Evolutionary conservation across 2,797 vertebrate species (phyloP).

Genomic region (Toxotes lorentzi): DNA sequence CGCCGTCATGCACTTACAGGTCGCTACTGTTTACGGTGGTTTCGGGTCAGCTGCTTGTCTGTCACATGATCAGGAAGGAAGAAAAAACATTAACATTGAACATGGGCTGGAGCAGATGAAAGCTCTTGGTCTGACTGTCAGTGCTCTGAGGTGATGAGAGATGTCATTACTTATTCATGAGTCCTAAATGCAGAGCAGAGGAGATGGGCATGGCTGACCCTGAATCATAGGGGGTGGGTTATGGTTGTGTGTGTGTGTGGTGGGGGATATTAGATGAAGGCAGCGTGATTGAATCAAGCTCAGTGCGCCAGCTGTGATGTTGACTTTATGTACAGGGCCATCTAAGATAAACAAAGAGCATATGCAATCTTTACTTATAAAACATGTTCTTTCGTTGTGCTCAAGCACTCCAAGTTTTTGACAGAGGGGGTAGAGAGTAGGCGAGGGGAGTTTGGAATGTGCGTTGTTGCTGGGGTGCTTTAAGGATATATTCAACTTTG

Average conservation of each 20-base stretch:
- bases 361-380: constrained; percentile 37
- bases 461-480: neutral
- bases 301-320: constrained; percentile 54
- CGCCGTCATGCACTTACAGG: constrained; percentile 66
- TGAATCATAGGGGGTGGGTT: constrained; percentile 71
- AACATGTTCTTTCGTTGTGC: constrained; percentile 30
- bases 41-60: constrained; percentile 85
- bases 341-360: constrained; percentile 54
- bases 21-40: constrained; percentile 76
- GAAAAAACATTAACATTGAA: constrained; percentile 85
- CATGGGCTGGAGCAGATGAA: constrained; percentile 82
- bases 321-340: constrained; percentile 60
- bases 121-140: constrained; percentile 83
- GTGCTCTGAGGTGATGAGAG: constrained; percentile 81
- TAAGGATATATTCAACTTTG: constrained; percentile 9
- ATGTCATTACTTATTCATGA: constrained; percentile 86
- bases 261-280: constrained; percentile 65
- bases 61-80: constrained; percentile 83
- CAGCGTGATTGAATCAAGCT: constrained; percentile 67
- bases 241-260: constrained; percentile 29
- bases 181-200: constrained; percentile 83
- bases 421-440: neutral
- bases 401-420: constrained; percentile 19
- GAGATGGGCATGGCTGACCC: constrained; percentile 82
- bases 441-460: neutral